Evolutionary conservation across 2,888 invertebrate species (phyloP).

Genomic region (Drosophila phalerata): DNA sequence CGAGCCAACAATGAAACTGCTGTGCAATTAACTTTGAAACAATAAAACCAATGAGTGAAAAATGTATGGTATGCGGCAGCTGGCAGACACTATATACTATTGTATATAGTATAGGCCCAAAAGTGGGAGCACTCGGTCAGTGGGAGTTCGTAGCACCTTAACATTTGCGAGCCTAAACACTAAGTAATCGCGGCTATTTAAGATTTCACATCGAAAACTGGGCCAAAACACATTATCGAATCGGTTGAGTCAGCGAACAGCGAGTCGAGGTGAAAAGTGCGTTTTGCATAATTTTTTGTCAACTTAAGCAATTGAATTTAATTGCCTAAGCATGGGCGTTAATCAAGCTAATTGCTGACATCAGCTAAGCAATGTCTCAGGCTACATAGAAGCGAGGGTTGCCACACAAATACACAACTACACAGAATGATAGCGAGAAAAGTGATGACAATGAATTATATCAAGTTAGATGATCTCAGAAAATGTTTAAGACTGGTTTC

Average conservation of each 20-base stretch:
- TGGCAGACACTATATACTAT: constrained; percentile 16
- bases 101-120: too few species aligned
- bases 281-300: constrained; percentile 61
- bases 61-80: constrained; percentile 56
- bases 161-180: constrained; percentile 44
- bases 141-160: constrained; percentile 71
- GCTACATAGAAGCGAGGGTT: constrained; percentile 42
- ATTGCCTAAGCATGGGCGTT: constrained; percentile 65
- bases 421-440: constrained; percentile 1
- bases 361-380: constrained; percentile 47
- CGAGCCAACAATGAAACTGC: constrained; percentile 38
- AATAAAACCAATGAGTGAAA: constrained; percentile 25
- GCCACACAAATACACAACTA: not conserved
- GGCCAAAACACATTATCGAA: constrained; percentile 28
- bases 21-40: constrained; percentile 50
- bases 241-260: constrained; percentile 46
- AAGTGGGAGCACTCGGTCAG: constrained; percentile 57
- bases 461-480: constrained; percentile 1
- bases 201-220: constrained; percentile 33
- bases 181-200: constrained; percentile 14
- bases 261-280: constrained; percentile 51
- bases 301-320: constrained; percentile 60
- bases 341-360: constrained; percentile 70
- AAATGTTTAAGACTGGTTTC: not conserved
- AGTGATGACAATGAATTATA: constrained; percentile 2